Conservation (phyloP, 2,888 invertebrate genomes). For the Parelbella ahira region DNA sequence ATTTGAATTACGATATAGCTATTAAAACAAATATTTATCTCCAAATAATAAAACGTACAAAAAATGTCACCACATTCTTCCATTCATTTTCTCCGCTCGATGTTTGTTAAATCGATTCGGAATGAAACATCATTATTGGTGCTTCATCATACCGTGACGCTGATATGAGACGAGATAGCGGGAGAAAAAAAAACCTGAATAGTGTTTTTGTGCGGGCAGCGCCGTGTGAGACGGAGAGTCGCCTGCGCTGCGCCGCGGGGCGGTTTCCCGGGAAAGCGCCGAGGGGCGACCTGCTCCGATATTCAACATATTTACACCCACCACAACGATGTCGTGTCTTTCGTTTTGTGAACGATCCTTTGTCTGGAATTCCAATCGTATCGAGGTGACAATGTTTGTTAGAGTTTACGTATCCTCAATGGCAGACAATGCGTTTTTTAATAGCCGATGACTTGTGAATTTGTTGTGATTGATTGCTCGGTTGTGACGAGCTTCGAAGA, state of each 20-base stretch:
- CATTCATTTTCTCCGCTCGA: slow-evolving; percentile 40
- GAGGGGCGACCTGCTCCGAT: slow-evolving; percentile 60
- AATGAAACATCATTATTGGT: slow-evolving; percentile 80
- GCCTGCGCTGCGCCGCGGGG: slow-evolving; percentile 74
- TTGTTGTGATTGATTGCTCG: slow-evolving; percentile 74
- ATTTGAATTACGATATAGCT: slow-evolving; percentile 1
- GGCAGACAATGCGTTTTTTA: slow-evolving; percentile 71
- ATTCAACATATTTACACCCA: slow-evolving; percentile 75
- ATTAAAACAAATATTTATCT: slow-evolving; percentile 20
- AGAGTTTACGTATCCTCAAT: slow-evolving; percentile 65
- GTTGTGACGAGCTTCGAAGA: slow-evolving; percentile 41
- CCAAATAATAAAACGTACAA: slow-evolving; percentile 29
- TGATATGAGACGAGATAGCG: slow-evolving; percentile 72
- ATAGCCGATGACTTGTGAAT: slow-evolving; percentile 79
- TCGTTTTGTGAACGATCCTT: slow-evolving; percentile 64
- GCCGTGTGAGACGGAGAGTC: slow-evolving; percentile 72
- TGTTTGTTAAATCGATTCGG: slow-evolving; percentile 64
- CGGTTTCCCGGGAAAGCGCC: slow-evolving; percentile 70
- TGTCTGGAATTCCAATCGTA: slow-evolving; percentile 66
- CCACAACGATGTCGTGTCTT: slow-evolving; percentile 58
- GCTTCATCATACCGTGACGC: slow-evolving; percentile 69
- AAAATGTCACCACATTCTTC: slow-evolving; percentile 59
- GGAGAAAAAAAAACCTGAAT: slow-evolving; percentile 59
- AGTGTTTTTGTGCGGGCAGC: slow-evolving; percentile 63
- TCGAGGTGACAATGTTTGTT: slow-evolving; percentile 77